Evolutionary conservation across 2,888 invertebrate genomes (phyloP), one percentile per base, ranked within the genome.

Genomic region (Lasioglossum vierecki): DNA sequence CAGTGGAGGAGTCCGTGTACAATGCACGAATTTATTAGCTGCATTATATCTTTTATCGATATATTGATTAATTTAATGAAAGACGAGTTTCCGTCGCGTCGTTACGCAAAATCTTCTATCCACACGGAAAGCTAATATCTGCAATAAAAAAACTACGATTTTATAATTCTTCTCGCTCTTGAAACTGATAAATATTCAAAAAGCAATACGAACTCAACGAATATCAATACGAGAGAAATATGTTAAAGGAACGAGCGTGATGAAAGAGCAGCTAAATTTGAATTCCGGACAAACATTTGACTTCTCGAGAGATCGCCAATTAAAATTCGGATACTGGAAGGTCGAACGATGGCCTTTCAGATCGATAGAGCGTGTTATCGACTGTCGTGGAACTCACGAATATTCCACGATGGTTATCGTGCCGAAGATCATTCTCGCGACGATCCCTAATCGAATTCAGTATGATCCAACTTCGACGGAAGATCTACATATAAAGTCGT

Each of bases 271-370:
- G 57, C n/a, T n/a, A n/a, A 57, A 57, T n/a, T 57, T 57, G 11
- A 57, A 57, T 57, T 57, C n/a, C 57, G 57, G 57, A 57, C n/a
- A n/a, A n/a, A 53, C 22, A 53, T n/a, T 53, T 53, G n/a, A 57
- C n/a, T 57, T 11, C 4, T n/a, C n/a, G n/a, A 4, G 11, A 57
- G n/a, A 57, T 57, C 57, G n/a, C 57, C 11, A 22, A 57, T 57
- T 57, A 11, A 57, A 11, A n/a, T n/a, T 57, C 11, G n/a, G 57
- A 57, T 57, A n/a, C 11, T 15, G 30, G 15, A 15, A 15, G 63
- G 63, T 63, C 30, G 15, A 15, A 18, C 30, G 30, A 63, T n/a
- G 63, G 2, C 18, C 15, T 30, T 63, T 30, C 30, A 15, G 30
- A 30, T 63, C 6, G 4, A 26, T 26, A 30, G 15, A 26, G 6